Conservation (phyloP, 53 echinoderm and acorn worm genomes). For the Henricia sp. region DNA sequence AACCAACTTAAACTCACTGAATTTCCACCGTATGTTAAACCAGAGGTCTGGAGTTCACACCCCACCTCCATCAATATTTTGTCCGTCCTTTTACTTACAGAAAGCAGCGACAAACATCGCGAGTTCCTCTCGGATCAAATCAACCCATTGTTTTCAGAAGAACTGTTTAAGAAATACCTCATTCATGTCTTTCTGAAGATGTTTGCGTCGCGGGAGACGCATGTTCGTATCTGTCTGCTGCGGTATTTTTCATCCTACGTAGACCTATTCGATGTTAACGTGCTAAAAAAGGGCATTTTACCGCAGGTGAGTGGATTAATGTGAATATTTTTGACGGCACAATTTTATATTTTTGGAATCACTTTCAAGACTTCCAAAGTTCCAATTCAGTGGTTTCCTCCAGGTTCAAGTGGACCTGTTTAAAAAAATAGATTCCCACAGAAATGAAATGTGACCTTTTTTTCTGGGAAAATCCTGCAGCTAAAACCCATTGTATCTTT, state of each 20-base stretch:
- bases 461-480: too few relatives aligned
- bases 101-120: constrained; percentile 1
- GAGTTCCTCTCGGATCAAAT: constrained; percentile 47
- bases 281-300: constrained; percentile 68
- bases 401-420: too few relatives aligned
- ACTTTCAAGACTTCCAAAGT: neutral
- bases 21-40: too few relatives aligned
- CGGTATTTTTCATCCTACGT: constrained; percentile 81
- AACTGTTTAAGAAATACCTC: constrained; percentile 82
- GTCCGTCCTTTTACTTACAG: too few relatives aligned
- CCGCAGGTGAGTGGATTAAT: constrained; percentile 85
- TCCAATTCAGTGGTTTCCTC: too few relatives aligned
- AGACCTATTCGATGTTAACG: constrained; percentile 80
- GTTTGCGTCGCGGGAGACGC: constrained; percentile 90
- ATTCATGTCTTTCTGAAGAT: constrained; percentile 76
- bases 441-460: too few relatives aligned
- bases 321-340: too few relatives aligned
- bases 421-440: too few relatives aligned
- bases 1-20: too few relatives aligned
- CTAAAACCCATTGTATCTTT: too few relatives aligned
- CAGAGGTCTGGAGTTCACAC: too few relatives aligned
- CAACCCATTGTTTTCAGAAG: constrained; percentile 80
- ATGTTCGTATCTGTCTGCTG: constrained; percentile 84
- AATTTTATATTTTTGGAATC: neutral
- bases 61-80: too few relatives aligned